phyloP scores from a whole-genome alignment of 2,797 vertebrate genomes.

The Merluccius polli region DNA sequence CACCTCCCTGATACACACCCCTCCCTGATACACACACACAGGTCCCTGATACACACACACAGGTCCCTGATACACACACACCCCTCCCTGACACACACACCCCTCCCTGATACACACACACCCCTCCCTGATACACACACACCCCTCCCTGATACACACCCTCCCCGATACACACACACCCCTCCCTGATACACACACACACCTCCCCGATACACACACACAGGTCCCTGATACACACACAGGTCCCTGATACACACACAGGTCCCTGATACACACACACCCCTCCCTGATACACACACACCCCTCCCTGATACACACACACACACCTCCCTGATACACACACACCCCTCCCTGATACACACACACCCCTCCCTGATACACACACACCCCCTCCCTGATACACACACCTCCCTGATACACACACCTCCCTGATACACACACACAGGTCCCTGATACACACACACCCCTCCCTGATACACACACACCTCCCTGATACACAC shows the following conservation, averaged over 20 bases:
- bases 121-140: conserved; percentile 61
- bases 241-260: conserved; percentile 53
- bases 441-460: conserved; percentile 33
- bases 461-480: conserved; percentile 48
- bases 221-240: conserved; percentile 24
- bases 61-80: conserved; percentile 26
- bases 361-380: conserved; percentile 54
- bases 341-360: conserved; percentile 39
- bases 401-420: conserved; percentile 52
- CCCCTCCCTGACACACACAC: conserved; percentile 60
- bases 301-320: too few species aligned
- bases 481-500: conserved; percentile 32
- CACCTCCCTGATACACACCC: conserved; percentile 23
- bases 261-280: conserved; percentile 29
- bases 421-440: conserved; percentile 61
- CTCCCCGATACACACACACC: background rate
- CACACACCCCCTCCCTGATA: conserved; percentile 6
- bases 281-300: too few species aligned
- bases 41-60: too few species aligned
- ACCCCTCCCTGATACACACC: conserved; percentile 27
- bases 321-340: conserved; percentile 51
- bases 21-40: too few species aligned
- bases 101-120: conserved; percentile 24
- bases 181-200: too few species aligned
- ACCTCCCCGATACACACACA: too few species aligned